Base-by-base conservation (phyloP, 2,888 invertebrate species). In the Hipparchia semele region DNA sequence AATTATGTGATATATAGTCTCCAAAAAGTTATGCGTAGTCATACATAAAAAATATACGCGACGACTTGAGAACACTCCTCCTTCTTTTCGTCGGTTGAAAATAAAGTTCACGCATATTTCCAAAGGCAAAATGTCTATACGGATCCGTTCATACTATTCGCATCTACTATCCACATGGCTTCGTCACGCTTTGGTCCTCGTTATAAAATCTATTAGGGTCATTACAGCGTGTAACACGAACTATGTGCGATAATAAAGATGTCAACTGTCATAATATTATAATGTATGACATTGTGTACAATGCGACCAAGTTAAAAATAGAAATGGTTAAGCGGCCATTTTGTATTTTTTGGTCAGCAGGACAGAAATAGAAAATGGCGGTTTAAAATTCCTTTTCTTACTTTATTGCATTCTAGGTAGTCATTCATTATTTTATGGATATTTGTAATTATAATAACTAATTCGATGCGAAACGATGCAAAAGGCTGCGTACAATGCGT, bases 391-490 rank as follows among this genome's bases (percentile, higher is more conserved):
- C 7, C 5, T 49, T 7, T 8, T 49, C 49, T 7, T 8, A 49
- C 8, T 49, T 49, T 8, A 49, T 49, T 8, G 49, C 49, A 49
- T 23, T 23, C 8, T 54, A n/a, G 69, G 65, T 61, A 72, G 58
- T 54, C 51, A 59, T 51, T 68, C 23, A 60, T 13, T 64, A 58
- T 65, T 54, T 10, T 13, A 56, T 49, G 8, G 8, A 8, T 49
- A 49, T 7, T 23, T 62, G 49, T 70, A 61, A 45, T 23, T 67
- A 62, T 46, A 54, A 65, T n/a, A 46, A 67, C 69, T 70, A 71
- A 66, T 4, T 9, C 13, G 65, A 72, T 53, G 66, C 64, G 70
- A 62, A 62, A 13, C 60, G 60, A 56, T 71, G 70, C 68, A 70
- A 62, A 59, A 8, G 7, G 51, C 39, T 70, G 58, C 71, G 45